Evolutionary conservation across 2,797 vertebrate genomes (phyloP).

Genomic region (Bufotes viridis): DNA sequence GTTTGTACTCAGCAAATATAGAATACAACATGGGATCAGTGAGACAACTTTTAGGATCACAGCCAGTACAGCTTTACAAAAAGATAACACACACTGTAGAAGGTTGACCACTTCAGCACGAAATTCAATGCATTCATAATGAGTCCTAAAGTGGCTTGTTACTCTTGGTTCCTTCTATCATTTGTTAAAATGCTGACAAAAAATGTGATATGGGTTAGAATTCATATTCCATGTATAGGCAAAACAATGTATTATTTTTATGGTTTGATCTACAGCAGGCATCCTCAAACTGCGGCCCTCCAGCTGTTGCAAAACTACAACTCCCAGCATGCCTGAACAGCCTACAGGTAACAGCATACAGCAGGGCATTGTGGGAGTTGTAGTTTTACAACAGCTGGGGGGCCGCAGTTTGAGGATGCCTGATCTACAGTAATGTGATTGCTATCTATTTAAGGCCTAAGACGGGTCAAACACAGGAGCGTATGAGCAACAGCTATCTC

Average conservation of each 20-base stretch:
- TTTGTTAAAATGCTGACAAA: neutral
- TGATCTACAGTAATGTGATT: neutral
- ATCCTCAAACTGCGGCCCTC: too few species aligned
- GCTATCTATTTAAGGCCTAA: too few species aligned
- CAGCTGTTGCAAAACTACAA: too few species aligned
- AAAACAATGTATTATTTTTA: neutral
- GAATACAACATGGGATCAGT: neutral
- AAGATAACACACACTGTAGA: neutral
- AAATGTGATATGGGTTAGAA: too few species aligned
- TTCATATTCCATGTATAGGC: too few species aligned
- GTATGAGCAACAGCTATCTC: too few species aligned
- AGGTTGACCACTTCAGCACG: slow-evolving; percentile 3
- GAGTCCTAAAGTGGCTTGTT: neutral
- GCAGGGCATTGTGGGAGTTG: too few species aligned
- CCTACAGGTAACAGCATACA: too few species aligned
- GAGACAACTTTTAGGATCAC: neutral
- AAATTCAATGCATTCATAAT: neutral
- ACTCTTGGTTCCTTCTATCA: neutral
- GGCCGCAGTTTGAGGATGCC: too few species aligned
- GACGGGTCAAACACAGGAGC: too few species aligned
- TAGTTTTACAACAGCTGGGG: too few species aligned
- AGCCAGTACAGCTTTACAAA: neutral
- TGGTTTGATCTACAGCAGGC: neutral
- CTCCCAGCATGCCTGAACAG: too few species aligned
- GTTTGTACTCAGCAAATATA: slow-evolving; percentile 23